Evolutionary conservation across 1,140 invertebrate genomes (phyloP), one percentile per base, ranked within the genome.

Genomic region (Arctopsyche grandis): DNA sequence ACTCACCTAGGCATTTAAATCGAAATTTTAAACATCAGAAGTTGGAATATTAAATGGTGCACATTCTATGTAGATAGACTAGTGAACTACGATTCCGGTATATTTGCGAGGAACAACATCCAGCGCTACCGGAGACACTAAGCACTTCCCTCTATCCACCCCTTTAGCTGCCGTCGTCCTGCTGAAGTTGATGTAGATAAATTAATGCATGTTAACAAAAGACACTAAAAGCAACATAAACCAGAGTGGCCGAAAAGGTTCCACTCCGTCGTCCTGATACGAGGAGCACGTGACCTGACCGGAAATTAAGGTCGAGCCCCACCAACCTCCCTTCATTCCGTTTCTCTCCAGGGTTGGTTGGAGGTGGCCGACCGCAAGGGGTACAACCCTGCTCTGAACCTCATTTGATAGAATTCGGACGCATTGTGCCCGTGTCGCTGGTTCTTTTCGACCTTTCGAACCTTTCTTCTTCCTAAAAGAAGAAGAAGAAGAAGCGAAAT

Each of bases 201-300:
- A 82, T 82, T 80, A 80, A 80, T 80, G 76, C 75, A 80, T 80
- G 58, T 66, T 79, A 82, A 82, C 81, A 82, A 82, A 82, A 79
- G 78, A 82, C 75, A 78, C 75, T 82, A 80, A 82, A 82, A 82
- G 81, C 81, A 82, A 82, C 81, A 82, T 82, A 79, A 79, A 82
- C 78, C 81, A 82, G 63, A 66, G 63, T 24, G 24, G 12, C 24
- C 44, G 60, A 82, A 82, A 82, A 75, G 80, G 78, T 79, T 81
- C 78, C 80, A 69, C 71, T 56, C 63, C 58, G 71, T 75, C 60
- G 73, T 79, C 79, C 79, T 75, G 75, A 70, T 69, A 79, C 71
- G 46, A 76, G 48, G 74, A 81, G 79, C 77, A 82, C 81, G 71
- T 82, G 81, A 82, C 81, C 69, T 82, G 80, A 78, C 78, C 81